Base-by-base conservation (phyloP, 2,113 vertebrate species). In the Gasterosteus nipponicus region DNA sequence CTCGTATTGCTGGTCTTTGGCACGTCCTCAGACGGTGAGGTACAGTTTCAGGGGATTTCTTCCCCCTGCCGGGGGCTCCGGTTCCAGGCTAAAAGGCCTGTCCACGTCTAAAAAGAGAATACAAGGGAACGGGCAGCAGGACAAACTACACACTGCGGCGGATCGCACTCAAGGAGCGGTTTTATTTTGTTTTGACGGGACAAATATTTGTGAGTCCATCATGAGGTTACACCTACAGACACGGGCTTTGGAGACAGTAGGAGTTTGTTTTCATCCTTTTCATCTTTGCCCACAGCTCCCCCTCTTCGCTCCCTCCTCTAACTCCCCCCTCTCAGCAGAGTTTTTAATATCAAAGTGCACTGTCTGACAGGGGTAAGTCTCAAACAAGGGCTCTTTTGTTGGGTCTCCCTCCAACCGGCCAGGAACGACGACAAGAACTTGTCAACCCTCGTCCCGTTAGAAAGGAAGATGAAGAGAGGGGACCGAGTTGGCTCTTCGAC, bases 271-370 rank as follows among this genome's bases (percentile, higher is more conserved):
- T 92, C 87, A 86, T 93, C 91, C 91, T 92, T 93, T 94, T 94
- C 90, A 94, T 94, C 94, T 93, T 90, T 79, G 77, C 54, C 54
- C 22, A 29, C 73, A 54, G 78, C 87, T 42, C 59, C 86, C 66
- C 83, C 71, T 67, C 77, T 61, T 72, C 73, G 73, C 82, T 69
- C 85, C 42, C 73, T 33, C 56, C 80, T 68, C 74, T 5, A 10
- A 4, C 60, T 14, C 49, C 8, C 58, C 61, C 19, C 62, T 59
- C 75, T 39, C 80, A 78, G 85, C 82, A 75, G 87, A 90, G 92
- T 93, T 94, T 95, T 94, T 94, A 93, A 93, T 94, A 92, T 95
- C 93, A 95, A 95, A 94, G 93, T 94, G 84, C 74, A 76, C 92
- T 87, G 92, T 93, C 92, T 90, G 90, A 93, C 93, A 93, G 86